A percentile compares a stretch with the other conserved stretches of the same genome.
phyloP scores from a whole-genome alignment of 2,113 vertebrate genomes.

The Thunnus thynnus region DNA sequence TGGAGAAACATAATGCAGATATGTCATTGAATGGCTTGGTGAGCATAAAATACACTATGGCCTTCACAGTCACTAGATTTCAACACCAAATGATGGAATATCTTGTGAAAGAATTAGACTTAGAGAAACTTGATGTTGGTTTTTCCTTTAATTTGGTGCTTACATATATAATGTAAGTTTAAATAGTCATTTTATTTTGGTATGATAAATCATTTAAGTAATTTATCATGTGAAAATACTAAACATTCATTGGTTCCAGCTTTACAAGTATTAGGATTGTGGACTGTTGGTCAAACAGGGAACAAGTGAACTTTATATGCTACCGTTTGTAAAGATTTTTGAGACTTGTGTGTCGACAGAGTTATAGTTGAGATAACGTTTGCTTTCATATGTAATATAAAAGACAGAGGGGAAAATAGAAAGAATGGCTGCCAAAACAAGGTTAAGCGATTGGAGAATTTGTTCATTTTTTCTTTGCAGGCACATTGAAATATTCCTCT shows the following conservation, averaged over 20 bases:
- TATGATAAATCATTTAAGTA: no score
- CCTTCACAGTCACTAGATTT: conserved; percentile 25
- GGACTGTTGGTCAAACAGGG: no score
- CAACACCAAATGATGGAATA: conserved; percentile 1
- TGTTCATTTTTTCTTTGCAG: conserved; percentile 20
- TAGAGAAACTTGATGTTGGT: no score
- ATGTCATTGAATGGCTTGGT: conserved; percentile 31
- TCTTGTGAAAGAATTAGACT: neutral
- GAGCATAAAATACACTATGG: conserved; percentile 21
- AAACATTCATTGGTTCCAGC: neutral
- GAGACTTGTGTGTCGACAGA: neutral
- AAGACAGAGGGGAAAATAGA: conserved; percentile 11
- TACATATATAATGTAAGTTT: no score
- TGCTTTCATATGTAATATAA: conserved; percentile 13
- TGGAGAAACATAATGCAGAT: neutral
- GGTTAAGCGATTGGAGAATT: conserved; percentile 8
- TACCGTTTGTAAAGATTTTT: neutral
- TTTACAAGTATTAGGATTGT: neutral
- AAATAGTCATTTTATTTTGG: no score
- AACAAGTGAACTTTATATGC: neutral
- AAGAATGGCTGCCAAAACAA: conserved; percentile 26
- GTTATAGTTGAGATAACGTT: conserved; percentile 34
- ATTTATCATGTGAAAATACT: no score
- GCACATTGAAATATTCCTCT: conserved; percentile 57
- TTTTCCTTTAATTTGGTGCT: no score